Percentiles rank a stretch among this genome's conserved stretches.
These are phyloP conservation scores for Pomacea maculata DNA, from an alignment of 1,140 invertebrate genomes.

Conservation along the genomic window DNA sequence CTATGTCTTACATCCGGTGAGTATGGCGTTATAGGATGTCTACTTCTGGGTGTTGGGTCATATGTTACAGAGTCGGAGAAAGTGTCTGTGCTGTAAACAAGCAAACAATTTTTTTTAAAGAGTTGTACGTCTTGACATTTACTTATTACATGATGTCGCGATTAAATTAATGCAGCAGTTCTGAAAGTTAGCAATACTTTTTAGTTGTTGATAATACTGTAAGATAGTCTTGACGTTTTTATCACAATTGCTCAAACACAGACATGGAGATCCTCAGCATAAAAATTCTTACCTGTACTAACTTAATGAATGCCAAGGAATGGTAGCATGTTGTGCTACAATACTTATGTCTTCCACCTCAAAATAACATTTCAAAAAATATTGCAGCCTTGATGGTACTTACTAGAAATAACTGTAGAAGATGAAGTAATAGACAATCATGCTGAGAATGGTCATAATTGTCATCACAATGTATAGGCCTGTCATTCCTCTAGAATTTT, in stretches of 20 bases:
- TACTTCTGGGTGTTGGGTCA: slow-evolving; percentile 22
- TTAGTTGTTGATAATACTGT: neutral
- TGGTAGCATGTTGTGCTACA: neutral
- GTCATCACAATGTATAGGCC: slow-evolving; percentile 50
- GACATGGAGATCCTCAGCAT: neutral
- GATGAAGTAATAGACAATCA: slow-evolving; percentile 55
- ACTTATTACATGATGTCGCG: too few species aligned
- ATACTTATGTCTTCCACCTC: neutral
- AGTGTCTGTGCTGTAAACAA: slow-evolving; percentile 30
- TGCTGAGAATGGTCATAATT: slow-evolving; percentile 40
- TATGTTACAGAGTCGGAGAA: slow-evolving; percentile 27
- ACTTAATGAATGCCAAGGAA: neutral
- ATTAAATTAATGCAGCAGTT: neutral
- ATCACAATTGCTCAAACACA: neutral
- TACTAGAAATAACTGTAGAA: slow-evolving; percentile 58
- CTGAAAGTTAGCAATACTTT: neutral
- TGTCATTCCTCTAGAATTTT: neutral
- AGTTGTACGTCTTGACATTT: neutral
- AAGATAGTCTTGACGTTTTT: neutral
- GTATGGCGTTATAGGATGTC: slow-evolving; percentile 18
- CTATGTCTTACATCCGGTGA: slow-evolving; percentile 7
- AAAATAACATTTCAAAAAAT: neutral
- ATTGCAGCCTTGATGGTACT: slow-evolving; percentile 32
- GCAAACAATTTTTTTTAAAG: neutral
- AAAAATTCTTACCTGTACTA: neutral